Evolutionary conservation across 2,113 vertebrate species (phyloP).

Genomic region (Abramis brama): DNA sequence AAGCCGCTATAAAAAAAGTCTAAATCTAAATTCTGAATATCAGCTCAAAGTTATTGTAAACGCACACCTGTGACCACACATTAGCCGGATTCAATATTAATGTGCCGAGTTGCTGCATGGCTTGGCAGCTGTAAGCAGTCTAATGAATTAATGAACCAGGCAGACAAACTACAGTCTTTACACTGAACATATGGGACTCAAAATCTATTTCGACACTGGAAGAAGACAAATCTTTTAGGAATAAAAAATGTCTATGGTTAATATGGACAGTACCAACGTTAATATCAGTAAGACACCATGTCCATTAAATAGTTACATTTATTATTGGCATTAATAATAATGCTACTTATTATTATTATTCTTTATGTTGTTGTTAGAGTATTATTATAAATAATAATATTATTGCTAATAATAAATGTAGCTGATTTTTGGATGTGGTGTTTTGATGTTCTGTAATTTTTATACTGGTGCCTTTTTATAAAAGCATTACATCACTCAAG

Average conservation of each 20-base stretch:
- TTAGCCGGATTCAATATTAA: neutral
- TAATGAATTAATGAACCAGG: neutral
- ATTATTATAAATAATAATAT: neutral
- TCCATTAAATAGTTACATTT: too few species aligned
- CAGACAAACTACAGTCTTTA: neutral
- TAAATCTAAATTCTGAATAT: neutral
- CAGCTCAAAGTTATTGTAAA: neutral
- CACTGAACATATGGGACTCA: neutral
- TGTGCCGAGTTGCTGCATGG: neutral
- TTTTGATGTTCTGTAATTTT: neutral
- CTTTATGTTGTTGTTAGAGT: neutral
- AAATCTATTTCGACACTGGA: neutral
- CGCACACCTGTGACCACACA: neutral
- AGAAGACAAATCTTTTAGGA: neutral
- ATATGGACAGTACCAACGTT: neutral
- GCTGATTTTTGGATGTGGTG: neutral
- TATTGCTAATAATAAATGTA: neutral
- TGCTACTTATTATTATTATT: neutral
- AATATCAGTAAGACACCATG: too few species aligned
- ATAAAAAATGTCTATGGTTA: neutral
- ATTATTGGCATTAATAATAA: neutral
- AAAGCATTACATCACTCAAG: neutral
- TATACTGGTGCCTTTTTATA: neutral
- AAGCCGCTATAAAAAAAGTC: too few species aligned
- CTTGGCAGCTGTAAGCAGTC: neutral